Evolutionary conservation across 2,113 vertebrate genomes (phyloP).

Genomic region (Setophaga coronata): DNA sequence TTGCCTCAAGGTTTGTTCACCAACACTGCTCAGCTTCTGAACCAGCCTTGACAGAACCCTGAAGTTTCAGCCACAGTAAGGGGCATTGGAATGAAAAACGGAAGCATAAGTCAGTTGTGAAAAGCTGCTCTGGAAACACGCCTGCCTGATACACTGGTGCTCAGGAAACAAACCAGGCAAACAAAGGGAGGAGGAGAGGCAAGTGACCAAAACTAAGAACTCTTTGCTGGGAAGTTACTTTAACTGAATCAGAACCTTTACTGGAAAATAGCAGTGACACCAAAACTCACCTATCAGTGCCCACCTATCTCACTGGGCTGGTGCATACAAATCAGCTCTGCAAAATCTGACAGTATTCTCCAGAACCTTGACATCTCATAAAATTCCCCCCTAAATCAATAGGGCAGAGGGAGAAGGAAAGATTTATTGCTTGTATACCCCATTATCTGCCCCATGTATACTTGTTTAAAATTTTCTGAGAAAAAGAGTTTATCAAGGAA

Average conservation of each 20-base stretch:
- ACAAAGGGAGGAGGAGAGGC: background rate
- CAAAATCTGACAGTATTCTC: background rate
- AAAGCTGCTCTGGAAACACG: background rate
- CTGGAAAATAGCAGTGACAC: background rate
- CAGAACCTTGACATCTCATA: background rate
- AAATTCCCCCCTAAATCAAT: background rate
- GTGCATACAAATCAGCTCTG: background rate
- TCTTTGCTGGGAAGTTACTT: background rate
- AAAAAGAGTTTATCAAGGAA: background rate
- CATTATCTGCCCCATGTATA: background rate
- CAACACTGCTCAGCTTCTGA: background rate
- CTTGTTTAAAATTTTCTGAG: background rate
- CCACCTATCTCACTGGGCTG: background rate
- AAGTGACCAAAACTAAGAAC: background rate
- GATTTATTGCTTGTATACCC: background rate
- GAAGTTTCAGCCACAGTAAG: background rate
- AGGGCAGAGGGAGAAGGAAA: background rate
- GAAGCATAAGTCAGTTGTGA: background rate
- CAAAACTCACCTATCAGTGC: background rate
- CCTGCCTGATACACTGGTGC: background rate
- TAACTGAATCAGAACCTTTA: background rate
- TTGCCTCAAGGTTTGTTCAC: slow-evolving; percentile 16
- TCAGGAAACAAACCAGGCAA: background rate
- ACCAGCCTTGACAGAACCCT: slow-evolving; percentile 16
- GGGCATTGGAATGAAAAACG: background rate